Conservation (phyloP, 2,888 invertebrate species). For the Conus canariensis region DNA sequence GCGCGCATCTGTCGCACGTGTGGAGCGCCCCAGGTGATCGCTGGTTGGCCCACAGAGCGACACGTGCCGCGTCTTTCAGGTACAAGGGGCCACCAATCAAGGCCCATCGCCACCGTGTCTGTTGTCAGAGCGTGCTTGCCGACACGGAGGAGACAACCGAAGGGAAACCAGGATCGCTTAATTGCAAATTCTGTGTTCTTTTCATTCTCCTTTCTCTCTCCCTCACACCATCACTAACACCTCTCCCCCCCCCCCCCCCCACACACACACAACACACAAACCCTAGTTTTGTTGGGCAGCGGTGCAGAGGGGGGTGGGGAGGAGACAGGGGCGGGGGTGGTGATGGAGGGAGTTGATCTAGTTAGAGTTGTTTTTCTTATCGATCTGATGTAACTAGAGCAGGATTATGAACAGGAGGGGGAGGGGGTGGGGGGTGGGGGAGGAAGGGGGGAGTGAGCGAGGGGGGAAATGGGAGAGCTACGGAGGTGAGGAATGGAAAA, state of each 20-base stretch:
- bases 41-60: slow-evolving; percentile 9
- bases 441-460: no score
- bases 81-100: slow-evolving; percentile 31
- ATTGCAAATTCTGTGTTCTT: neutral
- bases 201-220: neutral
- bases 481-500: no score
- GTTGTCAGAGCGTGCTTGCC: neutral
- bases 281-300: neutral
- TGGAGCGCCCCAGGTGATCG: slow-evolving; percentile 34
- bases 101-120: neutral
- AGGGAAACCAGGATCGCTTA: neutral
- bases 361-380: neutral
- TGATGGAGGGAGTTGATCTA: no score
- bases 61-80: slow-evolving; percentile 40
- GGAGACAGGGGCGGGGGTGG: no score
- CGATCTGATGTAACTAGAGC: neutral
- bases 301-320: neutral
- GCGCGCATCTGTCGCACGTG: slow-evolving; percentile 43
- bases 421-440: no score
- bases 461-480: no score
- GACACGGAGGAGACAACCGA: neutral
- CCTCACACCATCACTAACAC: neutral
- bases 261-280: no score
- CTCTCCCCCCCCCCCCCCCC: no score
- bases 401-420: no score